A percentile compares a stretch with the other conserved stretches of the same genome.
Evolutionary conservation across 1,140 invertebrate species (phyloP).

Genomic region (Kradibia gibbosae): DNA sequence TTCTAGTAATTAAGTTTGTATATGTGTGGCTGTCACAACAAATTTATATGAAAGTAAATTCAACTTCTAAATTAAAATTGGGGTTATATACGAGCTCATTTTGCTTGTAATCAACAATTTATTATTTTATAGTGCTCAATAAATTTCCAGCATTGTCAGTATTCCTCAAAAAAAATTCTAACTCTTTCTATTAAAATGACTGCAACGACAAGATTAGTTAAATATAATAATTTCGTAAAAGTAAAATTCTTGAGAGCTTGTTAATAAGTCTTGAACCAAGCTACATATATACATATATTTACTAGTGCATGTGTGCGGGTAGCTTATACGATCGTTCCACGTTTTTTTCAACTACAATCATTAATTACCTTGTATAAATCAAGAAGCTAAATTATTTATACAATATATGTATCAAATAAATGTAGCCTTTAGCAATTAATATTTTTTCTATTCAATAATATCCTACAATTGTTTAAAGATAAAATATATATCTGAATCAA

Average conservation of each 20-base stretch:
- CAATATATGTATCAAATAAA: not conserved
- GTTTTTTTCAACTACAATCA: not conserved
- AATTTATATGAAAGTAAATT: slow-evolving; percentile 5
- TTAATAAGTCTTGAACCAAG: not conserved
- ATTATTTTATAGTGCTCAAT: not conserved
- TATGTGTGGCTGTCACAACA: not conserved
- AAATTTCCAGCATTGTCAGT: not conserved
- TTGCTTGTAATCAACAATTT: not conserved
- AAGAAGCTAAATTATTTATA: not conserved
- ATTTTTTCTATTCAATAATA: not conserved
- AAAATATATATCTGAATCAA: not conserved
- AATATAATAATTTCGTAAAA: not conserved
- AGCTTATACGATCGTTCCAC: not conserved
- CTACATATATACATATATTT: not conserved
- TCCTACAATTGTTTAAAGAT: not conserved
- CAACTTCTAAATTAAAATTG: not conserved
- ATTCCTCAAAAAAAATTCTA: not conserved
- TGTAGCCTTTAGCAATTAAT: not conserved
- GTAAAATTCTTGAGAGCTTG: not conserved
- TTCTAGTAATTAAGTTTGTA: slow-evolving; percentile 18
- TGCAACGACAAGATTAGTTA: not conserved
- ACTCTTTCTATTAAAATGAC: not conserved
- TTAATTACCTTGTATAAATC: not conserved
- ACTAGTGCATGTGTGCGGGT: not conserved
- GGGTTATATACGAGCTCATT: not conserved